Percentiles rank a stretch among this genome's conserved stretches.
These are phyloP conservation scores for Spilarctia lutea DNA, from an alignment of 2,888 invertebrate species.

Conservation along the genomic window DNA sequence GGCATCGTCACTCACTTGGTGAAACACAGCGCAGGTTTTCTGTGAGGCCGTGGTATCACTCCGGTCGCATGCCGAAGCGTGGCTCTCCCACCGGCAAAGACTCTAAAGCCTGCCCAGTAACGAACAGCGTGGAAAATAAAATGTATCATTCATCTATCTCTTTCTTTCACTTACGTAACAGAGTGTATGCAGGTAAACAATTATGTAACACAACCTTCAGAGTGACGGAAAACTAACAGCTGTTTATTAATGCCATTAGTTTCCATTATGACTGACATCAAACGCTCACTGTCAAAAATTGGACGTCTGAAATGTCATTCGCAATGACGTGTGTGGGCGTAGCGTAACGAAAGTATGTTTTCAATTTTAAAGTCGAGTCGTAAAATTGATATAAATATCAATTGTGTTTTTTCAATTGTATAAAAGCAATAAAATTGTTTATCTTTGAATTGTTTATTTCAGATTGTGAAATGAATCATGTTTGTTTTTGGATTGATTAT, in stretches of 20 bases:
- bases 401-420: constrained; percentile 37
- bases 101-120: background rate
- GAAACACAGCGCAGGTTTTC: too few relatives aligned
- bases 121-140: background rate
- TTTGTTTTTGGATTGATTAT: background rate
- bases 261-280: constrained; percentile 50
- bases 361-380: constrained; percentile 22
- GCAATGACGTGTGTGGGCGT: constrained; percentile 30
- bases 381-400: constrained; percentile 46
- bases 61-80: too few relatives aligned
- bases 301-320: constrained; percentile 38
- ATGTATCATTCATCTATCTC: constrained; percentile 1
- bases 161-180: constrained; percentile 14
- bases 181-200: constrained; percentile 15
- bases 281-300: constrained; percentile 42
- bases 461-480: background rate
- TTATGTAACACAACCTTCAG: constrained; percentile 15
- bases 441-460: background rate
- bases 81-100: too few relatives aligned
- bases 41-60: too few relatives aligned
- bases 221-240: constrained; percentile 45
- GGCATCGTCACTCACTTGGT: too few relatives aligned
- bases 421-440: background rate
- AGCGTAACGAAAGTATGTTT: constrained; percentile 16
- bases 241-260: constrained; percentile 47